Evolutionary conservation across 2,113 vertebrate species (phyloP), one percentile per base, ranked within the genome.

Genomic region (Sylvietta virens): DNA sequence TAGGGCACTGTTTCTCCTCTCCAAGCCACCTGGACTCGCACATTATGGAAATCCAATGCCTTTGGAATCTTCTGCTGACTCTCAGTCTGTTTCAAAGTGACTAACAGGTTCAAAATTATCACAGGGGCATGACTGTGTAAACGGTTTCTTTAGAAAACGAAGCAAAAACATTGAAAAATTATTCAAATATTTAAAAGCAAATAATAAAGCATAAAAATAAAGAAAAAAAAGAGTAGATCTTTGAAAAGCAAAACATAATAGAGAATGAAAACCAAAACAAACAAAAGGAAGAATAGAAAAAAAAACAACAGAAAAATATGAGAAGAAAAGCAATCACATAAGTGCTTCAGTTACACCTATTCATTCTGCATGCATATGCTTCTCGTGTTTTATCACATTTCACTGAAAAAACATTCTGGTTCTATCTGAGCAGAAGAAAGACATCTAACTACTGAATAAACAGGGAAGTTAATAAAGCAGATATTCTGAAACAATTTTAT

Each of bases 401-500:
- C 88, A 56, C 60, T 56, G 31, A 64, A 77, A 81, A 87, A 95
- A 48, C 30, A 72, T 7, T 11, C 21, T 51, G 37, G 48, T 56
- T 90, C 90, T 82, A 35, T 83, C 66, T 65, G 19, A 76, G 50
- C 11, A 89, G 58, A 91, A 94, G 74, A 90, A 86, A 94, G 48
- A 37, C n/a, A 50, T 23, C 39, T 71, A 95, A 72, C 67, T 76
- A 45, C 13, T 83, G 90, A 72, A 92, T 42, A 96, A 85, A 26
- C 33, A 86, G n/a, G 6, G 22, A 94, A 92, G 76, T 58, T 92
- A 94, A 94, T 92, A 95, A 94, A 92, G 81, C 44, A 78, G 69
- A 81, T 81, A 93, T 86, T 96, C 82, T 64, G 51, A 88, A 96
- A 76, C 70, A 84, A 73, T 95, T 93, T 92, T 85, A 91, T 88